Evolutionary conservation across 2,797 vertebrate genomes (phyloP).

Genomic region (Garrulus glandarius): DNA sequence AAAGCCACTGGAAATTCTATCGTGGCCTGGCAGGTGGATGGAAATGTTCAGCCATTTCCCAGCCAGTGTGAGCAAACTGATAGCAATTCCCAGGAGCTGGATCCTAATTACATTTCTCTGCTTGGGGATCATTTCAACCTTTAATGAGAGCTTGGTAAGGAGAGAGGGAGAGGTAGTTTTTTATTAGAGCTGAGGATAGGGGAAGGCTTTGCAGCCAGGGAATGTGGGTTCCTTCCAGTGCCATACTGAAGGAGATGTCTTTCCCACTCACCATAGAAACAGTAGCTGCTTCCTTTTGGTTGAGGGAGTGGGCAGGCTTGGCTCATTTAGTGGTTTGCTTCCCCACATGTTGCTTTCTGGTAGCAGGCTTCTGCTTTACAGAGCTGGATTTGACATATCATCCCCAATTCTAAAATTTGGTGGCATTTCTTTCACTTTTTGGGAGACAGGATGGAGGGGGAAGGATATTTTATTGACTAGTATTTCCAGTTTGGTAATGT

Average conservation of each 20-base stretch:
- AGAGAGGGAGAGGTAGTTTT: slow-evolving; percentile 17
- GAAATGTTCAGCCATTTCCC: slow-evolving; percentile 62
- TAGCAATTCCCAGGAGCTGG: slow-evolving; percentile 33
- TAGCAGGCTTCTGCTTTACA: not conserved
- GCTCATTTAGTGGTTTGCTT: not conserved
- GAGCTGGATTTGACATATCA: not conserved
- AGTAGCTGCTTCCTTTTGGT: not conserved
- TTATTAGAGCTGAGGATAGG: not conserved
- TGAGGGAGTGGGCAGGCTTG: not conserved
- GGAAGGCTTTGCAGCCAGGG: not conserved
- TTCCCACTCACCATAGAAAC: not conserved
- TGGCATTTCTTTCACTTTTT: not conserved
- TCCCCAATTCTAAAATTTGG: not conserved
- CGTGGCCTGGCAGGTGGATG: not conserved
- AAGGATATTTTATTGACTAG: not conserved
- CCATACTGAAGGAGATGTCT: not conserved
- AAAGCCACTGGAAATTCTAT: slow-evolving; percentile 47
- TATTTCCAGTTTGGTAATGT: not conserved
- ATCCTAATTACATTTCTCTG: slow-evolving; percentile 56
- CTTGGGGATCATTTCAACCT: slow-evolving; percentile 45
- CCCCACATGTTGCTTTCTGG: not conserved
- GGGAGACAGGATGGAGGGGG: not conserved
- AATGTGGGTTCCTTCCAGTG: not conserved
- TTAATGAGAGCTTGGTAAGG: slow-evolving; percentile 44
- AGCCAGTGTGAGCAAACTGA: slow-evolving; percentile 54